phyloP scores from a whole-genome alignment of 92 coral and sea anemone species.

The Phymanthus crucifer region DNA sequence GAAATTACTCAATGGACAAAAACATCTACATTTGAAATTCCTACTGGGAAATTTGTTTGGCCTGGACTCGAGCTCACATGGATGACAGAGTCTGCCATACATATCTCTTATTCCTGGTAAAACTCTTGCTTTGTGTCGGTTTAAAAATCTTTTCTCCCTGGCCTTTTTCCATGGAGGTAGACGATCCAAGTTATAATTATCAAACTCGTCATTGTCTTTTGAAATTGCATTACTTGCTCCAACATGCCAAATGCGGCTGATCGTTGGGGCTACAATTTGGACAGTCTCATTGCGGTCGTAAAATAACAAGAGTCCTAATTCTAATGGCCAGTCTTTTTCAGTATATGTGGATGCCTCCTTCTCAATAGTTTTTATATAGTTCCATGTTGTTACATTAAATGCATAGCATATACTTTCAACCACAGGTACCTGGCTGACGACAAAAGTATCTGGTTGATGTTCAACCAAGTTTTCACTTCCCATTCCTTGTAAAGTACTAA shows the following conservation, averaged over 20 bases:
- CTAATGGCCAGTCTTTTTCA: slow-evolving; percentile 86
- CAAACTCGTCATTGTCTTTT: slow-evolving; percentile 29
- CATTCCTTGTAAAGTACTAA: slow-evolving; percentile 82
- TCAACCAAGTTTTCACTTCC: slow-evolving; percentile 86
- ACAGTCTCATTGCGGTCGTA: slow-evolving; percentile 85
- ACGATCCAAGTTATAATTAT: slow-evolving; percentile 20
- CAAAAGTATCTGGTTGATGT: slow-evolving; percentile 87
- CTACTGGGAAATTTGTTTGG: slow-evolving; percentile 60
- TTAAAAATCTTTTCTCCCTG: slow-evolving; percentile 63
- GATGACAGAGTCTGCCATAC: slow-evolving; percentile 85
- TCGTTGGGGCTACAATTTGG: slow-evolving; percentile 82
- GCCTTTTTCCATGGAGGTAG: slow-evolving; percentile 88
- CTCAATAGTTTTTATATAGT: slow-evolving; percentile 79
- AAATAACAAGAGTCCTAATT: slow-evolving; percentile 78
- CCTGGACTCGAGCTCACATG: slow-evolving; percentile 77
- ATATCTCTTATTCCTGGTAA: slow-evolving; percentile 77
- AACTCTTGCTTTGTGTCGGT: slow-evolving; percentile 68
- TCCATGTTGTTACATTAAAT: slow-evolving; percentile 89
- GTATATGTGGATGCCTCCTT: slow-evolving; percentile 70
- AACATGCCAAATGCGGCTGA: slow-evolving; percentile 96
- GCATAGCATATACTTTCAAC: slow-evolving; percentile 92
- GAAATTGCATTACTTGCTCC: slow-evolving; percentile 66
- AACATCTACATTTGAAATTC: slow-evolving; percentile 65
- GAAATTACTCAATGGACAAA: slow-evolving; percentile 74
- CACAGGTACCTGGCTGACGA: slow-evolving; percentile 82